These are phyloP conservation scores for Drosophila lacertosa DNA, from an alignment of 1,140 invertebrate genomes.

Conservation along the genomic window DNA sequence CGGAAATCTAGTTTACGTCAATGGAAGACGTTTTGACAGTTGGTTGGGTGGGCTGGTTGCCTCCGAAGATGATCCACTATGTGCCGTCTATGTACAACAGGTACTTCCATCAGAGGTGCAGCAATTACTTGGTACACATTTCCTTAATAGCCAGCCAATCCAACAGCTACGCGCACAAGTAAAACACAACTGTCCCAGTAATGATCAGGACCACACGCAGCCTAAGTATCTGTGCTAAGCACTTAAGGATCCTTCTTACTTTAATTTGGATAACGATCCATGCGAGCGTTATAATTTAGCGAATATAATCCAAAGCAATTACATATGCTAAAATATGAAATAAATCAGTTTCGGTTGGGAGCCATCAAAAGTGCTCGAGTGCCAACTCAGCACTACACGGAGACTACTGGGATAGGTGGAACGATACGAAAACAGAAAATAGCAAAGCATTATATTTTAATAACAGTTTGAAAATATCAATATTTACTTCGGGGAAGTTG, in stretches of 20 bases:
- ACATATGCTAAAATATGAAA: constrained; percentile 59
- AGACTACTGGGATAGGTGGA: constrained; percentile 76
- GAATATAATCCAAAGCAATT: constrained; percentile 53
- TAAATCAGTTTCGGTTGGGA: constrained; percentile 48
- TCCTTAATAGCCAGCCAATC: constrained; percentile 65
- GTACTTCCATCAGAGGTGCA: constrained; percentile 67
- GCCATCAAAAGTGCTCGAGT: constrained; percentile 46
- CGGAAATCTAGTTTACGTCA: constrained; percentile 90
- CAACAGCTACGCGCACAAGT: constrained; percentile 84
- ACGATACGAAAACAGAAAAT: constrained; percentile 31
- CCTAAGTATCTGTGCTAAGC: constrained; percentile 80
- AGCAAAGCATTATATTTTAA: too few relatives aligned
- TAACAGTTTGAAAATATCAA: too few relatives aligned
- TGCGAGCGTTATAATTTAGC: constrained; percentile 91
- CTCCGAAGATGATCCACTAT: constrained; percentile 48
- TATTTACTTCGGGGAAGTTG: too few relatives aligned
- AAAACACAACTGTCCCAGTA: constrained; percentile 76
- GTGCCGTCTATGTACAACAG: constrained; percentile 51
- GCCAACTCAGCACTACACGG: constrained; percentile 56
- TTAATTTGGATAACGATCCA: constrained; percentile 90
- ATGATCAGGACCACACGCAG: constrained; percentile 35
- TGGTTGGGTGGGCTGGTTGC: constrained; percentile 84
- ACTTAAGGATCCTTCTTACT: constrained; percentile 87
- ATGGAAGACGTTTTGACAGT: constrained; percentile 85
- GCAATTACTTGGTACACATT: constrained; percentile 33